Evolutionary conservation across 1,140 invertebrate species (phyloP), one percentile per base, ranked within the genome.

Genomic region (Cydia pomonella): DNA sequence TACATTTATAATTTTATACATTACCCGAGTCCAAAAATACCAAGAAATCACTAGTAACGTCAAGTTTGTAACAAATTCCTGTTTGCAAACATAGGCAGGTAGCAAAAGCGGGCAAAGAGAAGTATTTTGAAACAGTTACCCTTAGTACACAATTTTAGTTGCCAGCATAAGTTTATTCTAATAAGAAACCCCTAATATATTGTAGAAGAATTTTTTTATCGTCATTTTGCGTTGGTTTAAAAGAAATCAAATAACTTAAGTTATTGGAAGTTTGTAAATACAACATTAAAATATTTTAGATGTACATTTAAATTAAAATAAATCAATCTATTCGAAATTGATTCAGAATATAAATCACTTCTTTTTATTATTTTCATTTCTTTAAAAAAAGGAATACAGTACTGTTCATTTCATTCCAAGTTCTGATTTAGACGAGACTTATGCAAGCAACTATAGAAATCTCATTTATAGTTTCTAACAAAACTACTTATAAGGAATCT

Each of bases 1-100:
- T 59, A 59, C 21, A 59, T 16, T 18, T 18, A n/a, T n/a, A n/a
- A n/a, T n/a, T n/a, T n/a, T n/a, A 23, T 82, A 83, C 77, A 27
- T 76, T n/a, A 75, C 76, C 80, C 59, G 84, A 84, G 85, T 84
- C 85, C 88, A 90, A 89, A 91, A 77, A 2, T 88, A 89, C 85
- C 80, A 21, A 74, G 16, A 44, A 50, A 74, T 78, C 47, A n/a
- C 12, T 18, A 12, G 18, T 18, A 72, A 38, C 33, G 33, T 29
- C 1, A 41, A 41, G 13, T 71, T 10, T 25, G 27, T 7, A 18
- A 18, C 50, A 59, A 23, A n/a, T 10, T 23, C 53, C 21, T 59
- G 18, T 59, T 12, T 59, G n/a, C 53, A 59, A 23, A 23, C n/a
- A 59, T 3, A 59, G 53, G 53, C 21, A 59, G 10, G 18, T 7